Conservation (phyloP, 2,113 vertebrate species). For the Rhegmatorhina hoffmannsi region DNA sequence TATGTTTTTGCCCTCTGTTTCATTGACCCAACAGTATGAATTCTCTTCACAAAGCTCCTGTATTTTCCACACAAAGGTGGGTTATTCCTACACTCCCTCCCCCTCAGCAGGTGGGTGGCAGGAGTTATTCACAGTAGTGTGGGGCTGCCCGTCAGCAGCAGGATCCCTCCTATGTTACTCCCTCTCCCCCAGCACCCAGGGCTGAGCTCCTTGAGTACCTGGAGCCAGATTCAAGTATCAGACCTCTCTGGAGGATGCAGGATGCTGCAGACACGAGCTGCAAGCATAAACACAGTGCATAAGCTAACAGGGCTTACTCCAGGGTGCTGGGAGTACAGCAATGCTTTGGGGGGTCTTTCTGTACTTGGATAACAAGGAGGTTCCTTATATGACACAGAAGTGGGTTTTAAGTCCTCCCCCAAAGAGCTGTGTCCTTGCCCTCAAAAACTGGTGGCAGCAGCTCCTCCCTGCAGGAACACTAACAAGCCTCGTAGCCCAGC, state of each 20-base stretch:
- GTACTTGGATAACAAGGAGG: neutral
- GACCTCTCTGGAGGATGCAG: neutral
- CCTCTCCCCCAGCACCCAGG: neutral
- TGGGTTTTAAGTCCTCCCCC: neutral
- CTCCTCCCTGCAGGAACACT: neutral
- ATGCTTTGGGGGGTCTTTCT: neutral
- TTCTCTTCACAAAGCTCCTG: neutral
- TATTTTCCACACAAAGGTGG: neutral
- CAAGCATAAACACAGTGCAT: accelerated
- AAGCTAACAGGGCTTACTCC: neutral
- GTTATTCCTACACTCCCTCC: neutral
- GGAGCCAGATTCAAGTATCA: neutral
- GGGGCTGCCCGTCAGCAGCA: neutral
- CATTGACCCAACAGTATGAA: neutral
- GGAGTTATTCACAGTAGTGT: accelerated
- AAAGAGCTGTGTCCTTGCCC: neutral
- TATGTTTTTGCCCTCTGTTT: conserved; percentile 6
- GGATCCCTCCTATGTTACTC: neutral
- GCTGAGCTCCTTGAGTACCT: neutral
- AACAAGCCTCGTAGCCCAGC: neutral
- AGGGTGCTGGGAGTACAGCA: neutral
- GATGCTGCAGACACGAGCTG: neutral
- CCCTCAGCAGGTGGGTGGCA: neutral
- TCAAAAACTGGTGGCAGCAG: neutral
- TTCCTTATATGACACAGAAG: neutral